Percentiles rank a stretch among this genome's conserved stretches.
phyloP scores from a whole-genome alignment of 2,113 vertebrate species.

The Mus pahari region DNA sequence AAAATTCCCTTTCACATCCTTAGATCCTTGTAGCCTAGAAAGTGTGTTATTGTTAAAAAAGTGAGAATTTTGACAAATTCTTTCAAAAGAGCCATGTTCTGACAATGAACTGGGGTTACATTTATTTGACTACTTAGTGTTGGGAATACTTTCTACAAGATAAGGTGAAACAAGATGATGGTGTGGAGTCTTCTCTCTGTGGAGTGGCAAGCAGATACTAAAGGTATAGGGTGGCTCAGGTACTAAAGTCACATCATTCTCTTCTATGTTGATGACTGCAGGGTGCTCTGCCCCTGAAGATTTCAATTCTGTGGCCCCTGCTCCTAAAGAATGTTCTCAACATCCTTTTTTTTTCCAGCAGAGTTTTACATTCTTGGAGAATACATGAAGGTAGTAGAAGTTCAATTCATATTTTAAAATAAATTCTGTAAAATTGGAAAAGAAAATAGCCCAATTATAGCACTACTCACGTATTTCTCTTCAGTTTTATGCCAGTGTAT shows the following conservation, averaged over 20 bases:
- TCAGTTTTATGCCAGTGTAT: conserved; percentile 1
- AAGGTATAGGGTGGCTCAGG: not conserved
- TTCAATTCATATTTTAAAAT: conserved; percentile 60
- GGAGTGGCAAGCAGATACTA: not conserved
- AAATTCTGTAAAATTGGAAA: conserved; percentile 3
- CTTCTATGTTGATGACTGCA: not conserved
- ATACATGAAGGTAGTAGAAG: conserved; percentile 25
- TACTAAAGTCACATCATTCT: not conserved
- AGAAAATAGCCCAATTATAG: not conserved
- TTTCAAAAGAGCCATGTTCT: conserved; percentile 33
- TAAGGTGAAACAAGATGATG: not conserved
- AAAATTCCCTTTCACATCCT: not conserved
- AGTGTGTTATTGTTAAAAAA: not conserved
- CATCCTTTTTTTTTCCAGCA: not conserved
- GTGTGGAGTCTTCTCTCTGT: not conserved
- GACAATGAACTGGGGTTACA: not conserved
- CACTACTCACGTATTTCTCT: not conserved
- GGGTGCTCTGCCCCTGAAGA: not conserved
- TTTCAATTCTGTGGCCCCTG: not conserved
- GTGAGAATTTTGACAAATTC: not conserved
- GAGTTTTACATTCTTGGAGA: not conserved
- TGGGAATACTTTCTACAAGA: not conserved
- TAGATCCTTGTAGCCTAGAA: not conserved
- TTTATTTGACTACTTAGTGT: not conserved
- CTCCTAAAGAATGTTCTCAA: not conserved